These are phyloP conservation scores for Cossypha caffra DNA, from an alignment of 2,797 vertebrate species.

Conservation along the genomic window DNA sequence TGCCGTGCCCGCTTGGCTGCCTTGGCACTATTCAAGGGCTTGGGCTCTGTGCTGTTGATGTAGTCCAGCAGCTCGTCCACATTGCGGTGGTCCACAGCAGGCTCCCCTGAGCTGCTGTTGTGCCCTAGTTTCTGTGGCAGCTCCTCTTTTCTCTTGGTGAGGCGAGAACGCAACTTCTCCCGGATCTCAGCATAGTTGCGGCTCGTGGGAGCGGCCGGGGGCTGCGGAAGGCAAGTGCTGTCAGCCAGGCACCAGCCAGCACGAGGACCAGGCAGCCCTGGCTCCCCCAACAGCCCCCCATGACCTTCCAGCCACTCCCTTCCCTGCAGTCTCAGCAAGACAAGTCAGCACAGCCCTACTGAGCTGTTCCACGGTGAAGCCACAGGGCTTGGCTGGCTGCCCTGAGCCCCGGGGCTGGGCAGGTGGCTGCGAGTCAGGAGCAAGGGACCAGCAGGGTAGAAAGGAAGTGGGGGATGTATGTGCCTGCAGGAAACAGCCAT, in stretches of 20 bases:
- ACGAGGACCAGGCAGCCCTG: background rate
- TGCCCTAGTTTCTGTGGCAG: constrained; percentile 88
- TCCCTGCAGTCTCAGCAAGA: background rate
- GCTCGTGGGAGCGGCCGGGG: constrained; percentile 96
- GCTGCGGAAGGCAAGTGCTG: constrained; percentile 71
- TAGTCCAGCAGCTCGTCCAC: constrained; percentile 96
- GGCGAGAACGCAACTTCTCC: constrained; percentile 93
- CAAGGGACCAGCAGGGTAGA: background rate
- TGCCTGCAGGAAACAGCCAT: rapidly evolving
- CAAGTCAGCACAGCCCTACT: background rate
- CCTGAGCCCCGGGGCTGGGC: background rate
- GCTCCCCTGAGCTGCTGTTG: constrained; percentile 80
- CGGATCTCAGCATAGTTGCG: constrained; percentile 98
- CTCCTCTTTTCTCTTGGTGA: constrained; percentile 97
- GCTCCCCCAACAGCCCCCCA: background rate
- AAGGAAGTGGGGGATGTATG: background rate
- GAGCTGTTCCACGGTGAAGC: background rate
- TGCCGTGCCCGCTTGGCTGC: constrained; percentile 96
- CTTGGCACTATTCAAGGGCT: constrained; percentile 95
- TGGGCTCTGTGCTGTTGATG: constrained; percentile 96
- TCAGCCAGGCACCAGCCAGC: constrained; percentile 2
- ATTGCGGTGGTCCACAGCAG: constrained; percentile 89
- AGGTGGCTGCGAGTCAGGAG: background rate
- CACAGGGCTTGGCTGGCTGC: background rate
- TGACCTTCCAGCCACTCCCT: background rate